A percentile compares a stretch with the other conserved stretches of the same genome.
Evolutionary conservation across 2,113 vertebrate genomes (phyloP).

Genomic region (Nibea albiflora): DNA sequence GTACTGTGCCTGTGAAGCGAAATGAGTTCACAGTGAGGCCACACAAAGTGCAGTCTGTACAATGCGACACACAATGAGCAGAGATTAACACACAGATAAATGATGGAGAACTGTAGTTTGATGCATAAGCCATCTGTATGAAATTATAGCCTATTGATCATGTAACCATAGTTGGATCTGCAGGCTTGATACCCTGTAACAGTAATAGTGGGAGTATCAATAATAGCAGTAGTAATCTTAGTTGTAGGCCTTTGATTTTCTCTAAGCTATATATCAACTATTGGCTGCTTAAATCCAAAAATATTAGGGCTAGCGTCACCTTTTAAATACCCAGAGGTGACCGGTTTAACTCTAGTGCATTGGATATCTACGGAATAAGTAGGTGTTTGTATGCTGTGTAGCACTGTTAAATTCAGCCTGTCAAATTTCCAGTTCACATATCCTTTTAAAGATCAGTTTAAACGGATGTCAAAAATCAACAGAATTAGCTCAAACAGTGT

Average conservation of each 20-base stretch:
- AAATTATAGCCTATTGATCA: background rate
- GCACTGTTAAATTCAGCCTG: background rate
- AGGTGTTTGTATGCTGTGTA: background rate
- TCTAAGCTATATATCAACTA: background rate
- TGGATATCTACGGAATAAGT: background rate
- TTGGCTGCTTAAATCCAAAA: background rate
- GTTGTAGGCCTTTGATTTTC: background rate
- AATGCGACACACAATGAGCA: background rate
- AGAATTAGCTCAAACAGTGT: background rate
- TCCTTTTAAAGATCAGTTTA: background rate
- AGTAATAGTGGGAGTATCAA: background rate
- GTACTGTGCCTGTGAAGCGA: constrained; percentile 19
- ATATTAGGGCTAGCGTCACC: background rate
- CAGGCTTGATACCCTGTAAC: background rate
- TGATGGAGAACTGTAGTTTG: background rate
- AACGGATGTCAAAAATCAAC: background rate
- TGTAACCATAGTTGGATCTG: background rate
- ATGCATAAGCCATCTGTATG: background rate
- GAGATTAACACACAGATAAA: background rate
- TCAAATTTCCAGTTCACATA: background rate
- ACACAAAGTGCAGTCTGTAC: background rate
- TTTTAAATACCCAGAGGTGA: background rate
- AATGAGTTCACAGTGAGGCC: constrained; percentile 35
- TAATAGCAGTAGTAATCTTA: background rate
- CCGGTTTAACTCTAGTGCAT: background rate